These are phyloP conservation scores for Dioctria linearis DNA, from an alignment of 2,888 invertebrate species.

Conservation along the genomic window DNA sequence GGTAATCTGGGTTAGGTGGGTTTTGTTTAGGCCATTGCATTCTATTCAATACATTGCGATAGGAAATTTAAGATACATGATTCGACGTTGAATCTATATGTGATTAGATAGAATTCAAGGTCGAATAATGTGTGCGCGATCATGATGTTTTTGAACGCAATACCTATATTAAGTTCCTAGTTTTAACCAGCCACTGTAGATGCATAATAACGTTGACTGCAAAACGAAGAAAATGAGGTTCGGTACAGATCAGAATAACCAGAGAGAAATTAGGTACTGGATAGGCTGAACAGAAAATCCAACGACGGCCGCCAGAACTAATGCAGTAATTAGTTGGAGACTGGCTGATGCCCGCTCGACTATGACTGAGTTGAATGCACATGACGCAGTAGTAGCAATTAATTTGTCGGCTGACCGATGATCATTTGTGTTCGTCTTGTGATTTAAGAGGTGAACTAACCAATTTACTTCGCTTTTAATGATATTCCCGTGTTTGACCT, in stretches of 20 bases:
- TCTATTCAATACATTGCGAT: neutral
- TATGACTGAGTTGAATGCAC: neutral
- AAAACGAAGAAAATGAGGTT: neutral
- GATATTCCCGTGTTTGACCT: slow-evolving; percentile 38
- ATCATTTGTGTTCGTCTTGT: neutral
- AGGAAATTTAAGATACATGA: neutral
- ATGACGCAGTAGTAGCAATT: slow-evolving; percentile 23
- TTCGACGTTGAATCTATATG: neutral
- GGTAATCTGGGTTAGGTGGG: neutral
- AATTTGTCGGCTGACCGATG: slow-evolving; percentile 20
- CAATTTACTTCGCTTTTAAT: slow-evolving; percentile 39
- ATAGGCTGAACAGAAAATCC: neutral
- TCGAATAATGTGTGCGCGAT: neutral
- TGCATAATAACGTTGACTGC: neutral
- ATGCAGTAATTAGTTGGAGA: slow-evolving; percentile 38
- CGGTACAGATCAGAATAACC: neutral
- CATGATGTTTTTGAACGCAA: neutral
- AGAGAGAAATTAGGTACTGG: neutral
- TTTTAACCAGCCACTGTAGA: slow-evolving; percentile 8
- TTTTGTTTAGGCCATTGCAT: neutral
- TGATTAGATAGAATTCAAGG: slow-evolving; percentile 13
- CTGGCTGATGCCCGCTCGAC: neutral
- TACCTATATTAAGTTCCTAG: neutral
- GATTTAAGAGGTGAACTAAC: slow-evolving; percentile 33
- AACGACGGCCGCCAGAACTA: slow-evolving; percentile 31